Evolutionary conservation across 1,140 invertebrate genomes (phyloP).

Genomic region (Caerostris extrusa): DNA sequence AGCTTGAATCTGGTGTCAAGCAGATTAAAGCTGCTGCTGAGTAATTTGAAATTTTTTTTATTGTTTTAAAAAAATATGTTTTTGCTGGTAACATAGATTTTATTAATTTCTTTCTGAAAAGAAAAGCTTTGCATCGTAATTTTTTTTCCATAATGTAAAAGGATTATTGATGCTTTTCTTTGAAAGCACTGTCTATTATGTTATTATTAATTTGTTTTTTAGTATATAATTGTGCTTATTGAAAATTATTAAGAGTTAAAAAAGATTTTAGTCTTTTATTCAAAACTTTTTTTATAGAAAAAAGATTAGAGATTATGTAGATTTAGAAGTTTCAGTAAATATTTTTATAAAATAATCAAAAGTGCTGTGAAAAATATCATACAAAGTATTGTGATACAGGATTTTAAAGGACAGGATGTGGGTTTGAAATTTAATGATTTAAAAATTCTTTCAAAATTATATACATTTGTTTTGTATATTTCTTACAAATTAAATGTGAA

Average conservation of each 20-base stretch:
- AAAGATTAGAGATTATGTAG: too few relatives aligned
- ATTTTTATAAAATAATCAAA: neutral
- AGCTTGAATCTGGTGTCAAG: constrained; percentile 79
- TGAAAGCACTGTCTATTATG: neutral
- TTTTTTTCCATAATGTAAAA: neutral
- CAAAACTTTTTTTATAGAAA: too few relatives aligned
- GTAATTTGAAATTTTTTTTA: constrained; percentile 25
- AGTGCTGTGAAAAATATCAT: neutral
- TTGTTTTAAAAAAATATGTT: neutral
- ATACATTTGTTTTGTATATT: neutral
- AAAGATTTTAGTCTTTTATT: too few relatives aligned
- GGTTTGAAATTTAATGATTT: neutral
- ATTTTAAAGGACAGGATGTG: neutral
- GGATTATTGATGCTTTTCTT: neutral
- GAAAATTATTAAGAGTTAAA: too few relatives aligned
- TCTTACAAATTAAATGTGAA: neutral
- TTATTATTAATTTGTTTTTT: neutral
- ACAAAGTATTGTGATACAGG: too few relatives aligned
- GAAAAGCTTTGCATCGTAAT: too few relatives aligned
- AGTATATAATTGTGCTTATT: too few relatives aligned
- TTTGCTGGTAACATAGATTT: neutral
- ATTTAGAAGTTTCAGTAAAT: too few relatives aligned
- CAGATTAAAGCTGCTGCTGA: constrained; percentile 41
- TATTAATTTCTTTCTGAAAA: neutral
- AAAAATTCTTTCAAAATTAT: neutral